Conservation (phyloP, 2,888 invertebrate genomes). For the Heliconius cydno region DNA sequence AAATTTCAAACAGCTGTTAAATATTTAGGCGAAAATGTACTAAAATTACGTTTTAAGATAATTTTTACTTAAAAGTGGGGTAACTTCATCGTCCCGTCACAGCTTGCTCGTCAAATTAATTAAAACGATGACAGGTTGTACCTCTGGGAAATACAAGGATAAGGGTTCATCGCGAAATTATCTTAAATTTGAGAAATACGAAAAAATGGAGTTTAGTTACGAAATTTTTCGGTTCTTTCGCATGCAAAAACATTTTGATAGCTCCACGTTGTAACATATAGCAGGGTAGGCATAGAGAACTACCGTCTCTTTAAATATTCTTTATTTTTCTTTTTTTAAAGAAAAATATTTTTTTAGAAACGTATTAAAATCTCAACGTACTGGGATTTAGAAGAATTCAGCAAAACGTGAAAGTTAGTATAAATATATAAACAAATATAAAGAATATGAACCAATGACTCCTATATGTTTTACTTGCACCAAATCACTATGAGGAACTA, state of each 20-base stretch:
- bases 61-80: conserved; percentile 26
- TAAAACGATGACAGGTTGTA: conserved; percentile 34
- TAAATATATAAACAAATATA: too few species aligned
- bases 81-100: conserved; percentile 30
- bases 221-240: too few species aligned
- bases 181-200: conserved; percentile 2
- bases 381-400: too few species aligned
- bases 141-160: conserved; percentile 27
- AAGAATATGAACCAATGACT: not conserved
- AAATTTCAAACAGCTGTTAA: conserved; percentile 7
- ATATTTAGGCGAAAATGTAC: conserved; percentile 2
- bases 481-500: not conserved
- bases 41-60: conserved; percentile 17
- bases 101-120: conserved; percentile 38
- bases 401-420: too few species aligned
- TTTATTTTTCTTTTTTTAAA: too few species aligned
- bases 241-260: too few species aligned
- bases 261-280: too few species aligned
- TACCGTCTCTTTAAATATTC: too few species aligned
- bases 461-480: not conserved
- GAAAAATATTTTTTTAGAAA: too few species aligned
- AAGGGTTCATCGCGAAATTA: not conserved
- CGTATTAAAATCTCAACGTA: too few species aligned
- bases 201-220: not conserved
- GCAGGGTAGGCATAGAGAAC: too few species aligned